Conservation (phyloP, 2,888 invertebrate species). For the Drosophila leonis region DNA sequence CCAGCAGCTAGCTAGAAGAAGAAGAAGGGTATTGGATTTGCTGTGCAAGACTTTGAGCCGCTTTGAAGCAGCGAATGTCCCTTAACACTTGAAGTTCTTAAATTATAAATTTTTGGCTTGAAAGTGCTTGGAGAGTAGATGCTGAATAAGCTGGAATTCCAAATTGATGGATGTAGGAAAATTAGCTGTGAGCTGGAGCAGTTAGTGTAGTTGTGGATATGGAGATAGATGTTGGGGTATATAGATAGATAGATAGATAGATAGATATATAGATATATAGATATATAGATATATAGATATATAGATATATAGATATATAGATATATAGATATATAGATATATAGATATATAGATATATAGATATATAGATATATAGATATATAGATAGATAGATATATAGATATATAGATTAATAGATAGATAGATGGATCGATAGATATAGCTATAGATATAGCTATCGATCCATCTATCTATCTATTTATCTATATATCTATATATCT, state of each 20-base stretch:
- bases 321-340: background rate
- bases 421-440: background rate
- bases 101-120: slow-evolving; percentile 27
- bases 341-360: background rate
- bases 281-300: background rate
- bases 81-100: slow-evolving; percentile 18
- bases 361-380: background rate
- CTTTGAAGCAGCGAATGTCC: slow-evolving; percentile 22
- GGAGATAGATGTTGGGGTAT: background rate
- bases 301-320: background rate
- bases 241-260: background rate
- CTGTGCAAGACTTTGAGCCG: background rate
- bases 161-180: background rate
- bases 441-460: too few relatives aligned
- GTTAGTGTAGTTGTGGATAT: background rate
- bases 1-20: background rate
- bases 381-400: background rate
- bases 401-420: too few relatives aligned
- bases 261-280: background rate
- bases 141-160: background rate
- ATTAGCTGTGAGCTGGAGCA: background rate
- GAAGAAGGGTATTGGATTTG: background rate
- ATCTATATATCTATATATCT: too few relatives aligned
- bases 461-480: too few relatives aligned
- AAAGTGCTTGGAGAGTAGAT: slow-evolving; percentile 20